phyloP scores from a whole-genome alignment of 30 jellyfish, hydroid and myxozoan genomes.

The Aurelia sp. region DNA sequence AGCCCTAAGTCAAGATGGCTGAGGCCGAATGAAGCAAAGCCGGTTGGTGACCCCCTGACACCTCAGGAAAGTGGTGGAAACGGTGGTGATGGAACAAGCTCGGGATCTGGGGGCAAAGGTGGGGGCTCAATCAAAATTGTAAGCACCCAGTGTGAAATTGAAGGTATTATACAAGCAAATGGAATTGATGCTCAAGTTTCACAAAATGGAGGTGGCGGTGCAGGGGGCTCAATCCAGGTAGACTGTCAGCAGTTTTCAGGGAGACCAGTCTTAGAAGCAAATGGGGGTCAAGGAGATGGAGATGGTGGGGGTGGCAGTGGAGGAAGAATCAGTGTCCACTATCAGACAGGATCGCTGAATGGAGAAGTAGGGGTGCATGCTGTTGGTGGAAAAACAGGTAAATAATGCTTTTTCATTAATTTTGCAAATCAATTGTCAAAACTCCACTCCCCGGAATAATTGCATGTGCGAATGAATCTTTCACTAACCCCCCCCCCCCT shows the following conservation, averaged over 20 bases:
- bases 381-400: conserved; percentile 60
- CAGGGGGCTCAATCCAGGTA: conserved; percentile 45
- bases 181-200: conserved; percentile 29
- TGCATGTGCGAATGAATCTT: too few relatives aligned
- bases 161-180: conserved; percentile 47
- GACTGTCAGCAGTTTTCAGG: conserved; percentile 42
- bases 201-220: conserved; percentile 48
- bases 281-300: conserved; percentile 65
- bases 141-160: conserved; percentile 19
- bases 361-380: conserved; percentile 40
- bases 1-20: conserved; percentile 41
- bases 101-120: conserved; percentile 63
- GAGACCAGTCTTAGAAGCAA: conserved; percentile 36
- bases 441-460: not conserved
- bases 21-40: not conserved
- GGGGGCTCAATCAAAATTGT: conserved; percentile 39
- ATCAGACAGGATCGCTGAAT: conserved; percentile 7
- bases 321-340: conserved; percentile 33
- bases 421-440: not conserved
- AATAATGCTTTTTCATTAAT: not conserved
- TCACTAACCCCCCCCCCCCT: too few relatives aligned
- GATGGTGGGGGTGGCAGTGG: conserved; percentile 72
- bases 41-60: conserved; percentile 16
- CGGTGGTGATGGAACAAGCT: conserved; percentile 61
- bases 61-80: conserved; percentile 25